Conservation (phyloP, 2,888 invertebrate genomes). For the Aphodius granarius region DNA sequence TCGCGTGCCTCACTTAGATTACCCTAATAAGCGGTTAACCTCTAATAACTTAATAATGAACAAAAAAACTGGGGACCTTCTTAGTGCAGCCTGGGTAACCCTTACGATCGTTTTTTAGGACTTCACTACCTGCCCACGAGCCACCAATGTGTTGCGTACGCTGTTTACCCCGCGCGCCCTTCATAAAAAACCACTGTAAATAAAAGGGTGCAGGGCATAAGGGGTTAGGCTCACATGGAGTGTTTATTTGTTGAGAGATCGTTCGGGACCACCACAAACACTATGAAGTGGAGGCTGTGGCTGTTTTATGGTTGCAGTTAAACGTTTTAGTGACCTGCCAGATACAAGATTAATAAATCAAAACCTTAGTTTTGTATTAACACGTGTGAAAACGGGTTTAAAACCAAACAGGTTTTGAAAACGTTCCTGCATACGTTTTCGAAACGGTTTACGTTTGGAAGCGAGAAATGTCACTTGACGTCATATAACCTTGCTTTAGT, state of each 20-base stretch:
- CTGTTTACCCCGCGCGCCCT: not conserved
- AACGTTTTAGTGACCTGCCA: not conserved
- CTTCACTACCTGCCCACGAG: not conserved
- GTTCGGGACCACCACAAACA: not conserved
- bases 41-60: slow-evolving; percentile 53
- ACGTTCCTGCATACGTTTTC: too few relatives aligned
- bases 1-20: slow-evolving; percentile 44
- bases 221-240: not conserved
- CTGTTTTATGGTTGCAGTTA: not conserved
- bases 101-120: not conserved
- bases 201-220: not conserved
- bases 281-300: not conserved
- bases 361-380: too few relatives aligned
- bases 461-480: too few relatives aligned
- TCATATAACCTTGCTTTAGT: too few relatives aligned
- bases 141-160: not conserved
- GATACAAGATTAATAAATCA: too few relatives aligned
- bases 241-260: not conserved
- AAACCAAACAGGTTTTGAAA: too few relatives aligned
- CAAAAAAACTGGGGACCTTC: slow-evolving; percentile 26
- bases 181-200: not conserved
- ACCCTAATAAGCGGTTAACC: slow-evolving; percentile 52
- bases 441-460: too few relatives aligned
- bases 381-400: too few relatives aligned
- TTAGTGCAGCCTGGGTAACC: slow-evolving; percentile 1